A percentile compares a stretch with the other conserved stretches of the same genome.
phyloP scores from a whole-genome alignment of 2,888 invertebrate genomes.

The Hipparchia semele region DNA sequence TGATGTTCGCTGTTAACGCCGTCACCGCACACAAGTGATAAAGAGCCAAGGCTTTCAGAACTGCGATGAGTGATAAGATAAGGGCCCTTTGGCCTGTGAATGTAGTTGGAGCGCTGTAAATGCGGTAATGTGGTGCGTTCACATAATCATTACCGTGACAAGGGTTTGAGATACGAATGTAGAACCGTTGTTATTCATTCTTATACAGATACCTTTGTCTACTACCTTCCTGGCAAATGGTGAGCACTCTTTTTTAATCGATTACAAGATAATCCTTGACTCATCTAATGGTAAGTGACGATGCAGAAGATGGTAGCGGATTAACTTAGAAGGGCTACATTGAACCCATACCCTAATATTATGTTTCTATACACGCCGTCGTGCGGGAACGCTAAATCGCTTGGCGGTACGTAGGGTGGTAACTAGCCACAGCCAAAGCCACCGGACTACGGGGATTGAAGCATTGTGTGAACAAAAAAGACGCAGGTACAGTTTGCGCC shows the following conservation, averaged over 20 bases:
- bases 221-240: too few relatives aligned
- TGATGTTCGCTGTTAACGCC: conserved; percentile 12
- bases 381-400: too few relatives aligned
- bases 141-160: conserved; percentile 6
- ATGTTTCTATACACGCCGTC: too few relatives aligned
- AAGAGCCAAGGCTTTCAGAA: conserved; percentile 13
- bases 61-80: conserved; percentile 23
- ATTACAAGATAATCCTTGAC: too few relatives aligned
- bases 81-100: conserved; percentile 15
- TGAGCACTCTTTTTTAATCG: too few relatives aligned
- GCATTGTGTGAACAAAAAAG: neutral
- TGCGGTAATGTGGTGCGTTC: conserved; percentile 6
- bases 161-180: conserved; percentile 5
- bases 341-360: too few relatives aligned
- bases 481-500: neutral
- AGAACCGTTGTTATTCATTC: neutral
- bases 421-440: too few relatives aligned
- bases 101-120: conserved; percentile 13
- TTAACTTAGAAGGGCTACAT: too few relatives aligned
- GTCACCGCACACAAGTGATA: conserved; percentile 13
- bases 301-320: too few relatives aligned
- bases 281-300: too few relatives aligned
- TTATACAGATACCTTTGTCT: conserved; percentile 3
- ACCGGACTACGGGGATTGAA: neutral
- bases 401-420: too few relatives aligned